Conservation (phyloP, 2,113 vertebrate genomes). For the Vimba vimba region DNA sequence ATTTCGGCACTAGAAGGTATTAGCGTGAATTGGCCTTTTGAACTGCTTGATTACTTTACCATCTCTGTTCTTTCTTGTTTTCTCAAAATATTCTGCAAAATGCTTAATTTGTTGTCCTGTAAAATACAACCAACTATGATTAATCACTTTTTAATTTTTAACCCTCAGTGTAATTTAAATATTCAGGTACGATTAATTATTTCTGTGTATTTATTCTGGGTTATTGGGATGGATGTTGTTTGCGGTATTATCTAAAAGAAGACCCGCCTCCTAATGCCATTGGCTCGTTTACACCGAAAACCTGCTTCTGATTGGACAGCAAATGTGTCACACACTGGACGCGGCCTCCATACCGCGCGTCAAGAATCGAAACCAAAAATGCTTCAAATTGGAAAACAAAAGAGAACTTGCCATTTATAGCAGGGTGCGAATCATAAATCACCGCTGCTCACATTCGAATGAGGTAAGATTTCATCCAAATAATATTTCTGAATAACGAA, state of each 20-base stretch:
- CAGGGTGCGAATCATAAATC: not conserved
- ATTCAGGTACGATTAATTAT: not conserved
- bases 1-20: not conserved
- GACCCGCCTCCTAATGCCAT: slow-evolving; percentile 3
- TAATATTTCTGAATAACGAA: not conserved
- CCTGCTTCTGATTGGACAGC: slow-evolving; percentile 34
- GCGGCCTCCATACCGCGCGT: not conserved
- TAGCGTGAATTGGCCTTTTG: not conserved
- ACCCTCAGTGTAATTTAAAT: not conserved
- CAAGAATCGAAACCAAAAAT: slow-evolving; percentile 57
- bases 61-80: not conserved
- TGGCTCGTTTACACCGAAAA: not conserved
- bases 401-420: slow-evolving; percentile 9
- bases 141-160: not conserved
- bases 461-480: slow-evolving; percentile 16
- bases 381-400: not conserved
- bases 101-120: not conserved
- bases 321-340: not conserved
- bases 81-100: not conserved
- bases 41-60: not conserved
- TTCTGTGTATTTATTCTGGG: not conserved
- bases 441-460: not conserved
- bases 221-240: no score
- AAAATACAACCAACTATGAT: not conserved
- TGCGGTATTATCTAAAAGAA: not conserved